These are phyloP conservation scores for Nyctibius grandis DNA, from an alignment of 2,797 vertebrate species.

Conservation along the genomic window DNA sequence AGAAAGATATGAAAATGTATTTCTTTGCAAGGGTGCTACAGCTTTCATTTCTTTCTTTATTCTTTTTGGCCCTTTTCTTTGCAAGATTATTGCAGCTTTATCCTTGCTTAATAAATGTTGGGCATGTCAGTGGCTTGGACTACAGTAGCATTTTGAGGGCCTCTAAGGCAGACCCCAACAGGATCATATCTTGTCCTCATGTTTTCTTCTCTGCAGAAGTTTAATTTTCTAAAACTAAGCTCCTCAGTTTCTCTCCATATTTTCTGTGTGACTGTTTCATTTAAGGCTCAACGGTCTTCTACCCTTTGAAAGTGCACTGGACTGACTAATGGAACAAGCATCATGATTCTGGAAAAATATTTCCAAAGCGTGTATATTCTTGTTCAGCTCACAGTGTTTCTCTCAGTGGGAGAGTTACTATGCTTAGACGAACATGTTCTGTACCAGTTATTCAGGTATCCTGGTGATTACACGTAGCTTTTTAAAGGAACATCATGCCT, in stretches of 20 bases:
- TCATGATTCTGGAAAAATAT: not conserved
- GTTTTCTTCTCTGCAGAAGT: not conserved
- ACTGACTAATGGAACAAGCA: constrained; percentile 33
- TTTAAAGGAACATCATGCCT: not conserved
- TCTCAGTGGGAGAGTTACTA: not conserved
- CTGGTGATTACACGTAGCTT: not conserved
- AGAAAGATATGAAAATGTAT: not conserved
- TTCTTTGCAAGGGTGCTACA: not conserved
- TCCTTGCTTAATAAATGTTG: not conserved
- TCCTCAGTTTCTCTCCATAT: not conserved
- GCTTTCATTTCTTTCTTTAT: not conserved
- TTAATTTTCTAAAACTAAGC: not conserved
- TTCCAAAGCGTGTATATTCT: constrained; percentile 46
- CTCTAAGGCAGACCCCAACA: not conserved
- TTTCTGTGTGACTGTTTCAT: not conserved
- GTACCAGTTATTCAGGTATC: constrained; percentile 20
- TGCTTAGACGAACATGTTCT: not conserved
- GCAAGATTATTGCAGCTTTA: not conserved
- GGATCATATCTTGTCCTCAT: not conserved
- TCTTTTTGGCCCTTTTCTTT: not conserved
- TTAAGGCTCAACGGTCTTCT: not conserved
- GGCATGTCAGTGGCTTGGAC: not conserved
- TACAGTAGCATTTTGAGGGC: not conserved
- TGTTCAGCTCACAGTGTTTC: not conserved
- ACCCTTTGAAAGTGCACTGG: not conserved